Conservation (phyloP, 2,797 vertebrate species). For the Leucoraja ocellata region DNA sequence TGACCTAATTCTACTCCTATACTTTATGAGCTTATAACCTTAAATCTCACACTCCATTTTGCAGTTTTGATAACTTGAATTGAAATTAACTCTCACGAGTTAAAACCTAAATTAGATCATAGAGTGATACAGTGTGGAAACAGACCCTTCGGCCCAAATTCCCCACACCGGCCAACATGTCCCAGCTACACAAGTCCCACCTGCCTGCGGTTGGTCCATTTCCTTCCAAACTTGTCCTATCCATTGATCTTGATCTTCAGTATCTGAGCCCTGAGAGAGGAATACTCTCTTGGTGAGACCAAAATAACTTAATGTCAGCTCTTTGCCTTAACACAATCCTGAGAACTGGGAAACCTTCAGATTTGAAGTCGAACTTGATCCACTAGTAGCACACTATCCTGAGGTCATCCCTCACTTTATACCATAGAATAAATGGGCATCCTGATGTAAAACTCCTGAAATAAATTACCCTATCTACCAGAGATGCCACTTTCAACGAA, state of each 20-base stretch:
- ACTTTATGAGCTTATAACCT: no score
- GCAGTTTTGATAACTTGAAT: neutral
- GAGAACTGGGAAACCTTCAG: neutral
- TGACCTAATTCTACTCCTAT: no score
- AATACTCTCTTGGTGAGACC: neutral
- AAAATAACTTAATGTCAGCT: neutral
- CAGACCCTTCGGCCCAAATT: no score
- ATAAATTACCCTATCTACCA: no score
- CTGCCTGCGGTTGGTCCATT: no score
- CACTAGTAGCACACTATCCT: no score
- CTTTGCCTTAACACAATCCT: neutral
- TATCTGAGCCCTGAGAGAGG: neutral
- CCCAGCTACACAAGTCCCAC: no score
- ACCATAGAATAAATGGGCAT: neutral
- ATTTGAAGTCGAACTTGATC: neutral
- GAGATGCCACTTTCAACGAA: no score
- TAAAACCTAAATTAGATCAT: neutral
- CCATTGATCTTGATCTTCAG: neutral
- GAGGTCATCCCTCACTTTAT: neutral
- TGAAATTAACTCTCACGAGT: no score
- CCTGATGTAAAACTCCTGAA: neutral
- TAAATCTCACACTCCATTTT: neutral
- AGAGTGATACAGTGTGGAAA: no score
- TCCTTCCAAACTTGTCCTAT: no score
- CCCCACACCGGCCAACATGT: no score